These are phyloP conservation scores for Platygyra sinensis DNA, from an alignment of 64 coral and sea anemone genomes.

Conservation along the genomic window DNA sequence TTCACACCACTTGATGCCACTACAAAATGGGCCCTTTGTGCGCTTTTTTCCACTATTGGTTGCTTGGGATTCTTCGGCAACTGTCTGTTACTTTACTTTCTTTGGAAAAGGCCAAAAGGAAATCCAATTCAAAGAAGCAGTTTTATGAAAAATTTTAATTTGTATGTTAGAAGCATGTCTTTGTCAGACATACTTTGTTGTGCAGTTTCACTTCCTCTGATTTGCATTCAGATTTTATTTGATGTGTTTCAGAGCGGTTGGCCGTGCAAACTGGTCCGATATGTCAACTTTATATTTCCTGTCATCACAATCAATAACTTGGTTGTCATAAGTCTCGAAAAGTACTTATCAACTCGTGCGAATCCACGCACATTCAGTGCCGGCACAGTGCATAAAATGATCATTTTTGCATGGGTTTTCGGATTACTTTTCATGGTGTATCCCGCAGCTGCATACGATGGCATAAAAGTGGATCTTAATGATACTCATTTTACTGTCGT, in stretches of 20 bases:
- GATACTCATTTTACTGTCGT: background rate
- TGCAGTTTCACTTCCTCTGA: background rate
- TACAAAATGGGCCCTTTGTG: background rate
- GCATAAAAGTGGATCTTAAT: background rate
- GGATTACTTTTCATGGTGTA: background rate
- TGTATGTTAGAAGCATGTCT: background rate
- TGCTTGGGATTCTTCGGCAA: background rate
- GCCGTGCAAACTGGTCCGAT: slow-evolving; percentile 21
- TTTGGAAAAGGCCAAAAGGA: background rate
- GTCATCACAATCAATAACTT: slow-evolving; percentile 34
- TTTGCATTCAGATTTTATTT: background rate
- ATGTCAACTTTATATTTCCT: slow-evolving; percentile 19
- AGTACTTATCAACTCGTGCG: slow-evolving; percentile 21
- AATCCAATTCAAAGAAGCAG: background rate
- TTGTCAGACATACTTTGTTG: slow-evolving; percentile 7
- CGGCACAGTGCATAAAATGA: background rate
- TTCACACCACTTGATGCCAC: background rate
- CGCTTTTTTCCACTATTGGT: background rate
- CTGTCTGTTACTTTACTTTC: background rate
- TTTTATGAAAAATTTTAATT: background rate
- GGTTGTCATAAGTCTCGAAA: slow-evolving; percentile 48
- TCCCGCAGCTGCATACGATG: background rate
- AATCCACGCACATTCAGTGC: background rate
- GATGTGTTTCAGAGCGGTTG: slow-evolving; percentile 52
- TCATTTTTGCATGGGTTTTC: slow-evolving; percentile 1